Base-by-base conservation (phyloP, 2,113 vertebrate genomes). In the Neodon shergylaensis region DNA sequence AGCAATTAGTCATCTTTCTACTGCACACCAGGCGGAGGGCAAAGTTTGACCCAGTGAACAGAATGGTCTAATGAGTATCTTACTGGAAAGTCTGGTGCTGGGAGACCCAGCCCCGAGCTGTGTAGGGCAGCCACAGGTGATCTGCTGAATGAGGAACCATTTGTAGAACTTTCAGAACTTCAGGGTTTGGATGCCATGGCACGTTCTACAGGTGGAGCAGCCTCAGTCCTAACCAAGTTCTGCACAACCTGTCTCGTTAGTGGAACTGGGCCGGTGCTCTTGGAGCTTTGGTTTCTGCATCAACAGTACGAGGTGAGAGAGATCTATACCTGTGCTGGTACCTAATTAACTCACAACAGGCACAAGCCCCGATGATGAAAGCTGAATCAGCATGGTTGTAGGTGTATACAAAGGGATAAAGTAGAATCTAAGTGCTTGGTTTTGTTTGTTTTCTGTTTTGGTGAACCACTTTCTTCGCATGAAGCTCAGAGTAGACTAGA, bases 1-100 rank as follows among this genome's bases (percentile, higher is more conserved):
- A 97, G 97, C 73, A 94, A 96, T 98, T 97, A 97, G 97, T 98
- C 96, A 97, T 94, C 95, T 85, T 66, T 92, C 31, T 4, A 61
- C 3, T 72, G 31, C 79, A 88, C 42, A 87, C 88, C 97, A 96
- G 90, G 54, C 79, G 92, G 91, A 92, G 94, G 95, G 66, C 76
- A 91, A 84, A 97, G 92, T 84, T 63, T 84, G 90, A 49, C 78
- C 91, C 93, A 39, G 36, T 11, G 54, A 78, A 63, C 78, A 87
- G 19, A 42, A 82, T 58, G 85, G 77, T 74, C 68, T 81, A 95
- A 95, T 6, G 1, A 47, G 28, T 79, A 14, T 65, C 44, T 81
- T 24, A 0, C 0, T 0, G 4, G 78, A 52, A 24, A 42, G 49
- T 17, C 61, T 61, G 39, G 28, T 44, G 42, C 24, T 47, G 92